Evolutionary conservation across 2,888 invertebrate species (phyloP).

Genomic region (Ormyrus pomaceus): DNA sequence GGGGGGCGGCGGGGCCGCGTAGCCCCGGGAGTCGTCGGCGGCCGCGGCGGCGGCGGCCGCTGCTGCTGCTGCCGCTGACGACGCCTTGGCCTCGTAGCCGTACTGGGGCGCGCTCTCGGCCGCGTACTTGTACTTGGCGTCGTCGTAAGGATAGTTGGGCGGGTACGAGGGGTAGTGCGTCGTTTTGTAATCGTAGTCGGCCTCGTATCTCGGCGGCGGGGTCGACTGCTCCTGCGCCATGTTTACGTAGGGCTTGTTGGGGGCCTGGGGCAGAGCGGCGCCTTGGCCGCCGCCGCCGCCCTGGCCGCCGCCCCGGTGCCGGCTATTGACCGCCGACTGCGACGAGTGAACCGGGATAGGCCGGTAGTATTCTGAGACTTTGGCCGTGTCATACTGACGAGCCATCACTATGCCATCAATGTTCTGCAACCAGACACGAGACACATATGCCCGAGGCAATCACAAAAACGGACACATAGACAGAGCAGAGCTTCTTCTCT

Average conservation of each 20-base stretch:
- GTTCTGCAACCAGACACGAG: constrained; percentile 75
- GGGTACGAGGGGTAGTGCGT: constrained; percentile 74
- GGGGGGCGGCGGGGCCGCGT: constrained; percentile 50
- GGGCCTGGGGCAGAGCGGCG: background rate
- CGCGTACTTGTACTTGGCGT: constrained; percentile 55
- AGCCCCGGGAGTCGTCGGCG: constrained; percentile 49
- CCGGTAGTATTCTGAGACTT: constrained; percentile 73
- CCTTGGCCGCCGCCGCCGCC: too few relatives aligned
- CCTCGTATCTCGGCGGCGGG: constrained; percentile 60
- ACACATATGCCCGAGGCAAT: constrained; percentile 71
- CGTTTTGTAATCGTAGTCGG: constrained; percentile 73
- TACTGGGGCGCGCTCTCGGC: constrained; percentile 57
- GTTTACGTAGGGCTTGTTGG: constrained; percentile 47
- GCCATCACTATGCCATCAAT: constrained; percentile 76
- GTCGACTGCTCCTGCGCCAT: constrained; percentile 57
- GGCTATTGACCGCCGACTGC: constrained; percentile 30
- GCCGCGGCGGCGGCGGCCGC: constrained; percentile 35
- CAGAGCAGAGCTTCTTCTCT: constrained; percentile 54
- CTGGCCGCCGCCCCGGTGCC: constrained; percentile 38
- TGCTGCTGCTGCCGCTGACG: constrained; percentile 45
- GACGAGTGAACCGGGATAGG: constrained; percentile 64
- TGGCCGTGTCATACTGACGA: constrained; percentile 74
- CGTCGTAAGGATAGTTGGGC: constrained; percentile 74
- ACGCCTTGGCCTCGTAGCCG: constrained; percentile 64
- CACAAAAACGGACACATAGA: constrained; percentile 62